Base-by-base conservation (phyloP, 2,888 invertebrate species). In the Lasioglossum morio region DNA sequence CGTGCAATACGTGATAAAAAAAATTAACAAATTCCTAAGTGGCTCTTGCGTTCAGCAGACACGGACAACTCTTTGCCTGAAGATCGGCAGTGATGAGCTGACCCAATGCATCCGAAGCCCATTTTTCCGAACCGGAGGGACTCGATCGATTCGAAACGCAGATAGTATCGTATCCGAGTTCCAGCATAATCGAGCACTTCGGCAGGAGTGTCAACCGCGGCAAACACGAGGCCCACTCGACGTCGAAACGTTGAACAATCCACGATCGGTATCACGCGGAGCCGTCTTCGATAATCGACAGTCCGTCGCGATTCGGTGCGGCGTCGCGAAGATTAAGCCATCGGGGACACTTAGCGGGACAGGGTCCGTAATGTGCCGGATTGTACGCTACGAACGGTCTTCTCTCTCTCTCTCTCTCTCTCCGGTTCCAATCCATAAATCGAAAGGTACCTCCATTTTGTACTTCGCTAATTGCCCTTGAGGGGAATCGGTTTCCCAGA, bases 401-500 rank as follows among this genome's bases (percentile, higher is more conserved):
- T 60, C 63, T 30, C 27, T 2, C 30, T 30, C 30, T 30, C 2
- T 30, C 30, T 27, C 60, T n/a, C 53, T n/a, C 57, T n/a, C 27
- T 27, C 63, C 16, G 3, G 16, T 63, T 63, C 83, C 87, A 78
- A 87, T 91, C 91, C 87, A 90, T 90, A 91, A 90, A 90, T 88
- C 89, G 88, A 89, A 86, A 90, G 88, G 86, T 88, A 88, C 87
- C 89, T 81, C 85, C 88, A 91, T 88, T 91, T 91, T 90, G 90
- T 91, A 87, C 87, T 89, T 84, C 84, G 81, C 88, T 91, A 91
- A 91, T 91, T 91, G 91, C 91, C 91, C 90, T 89, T 86, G 87
- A 87, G 90, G 77, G 91, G 90, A 81, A 84, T 88, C 85, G 89
- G 90, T 91, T 86, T 90, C 86, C 85, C 87, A 83, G 86, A 89